These are phyloP conservation scores for Zaprionus obscuricornis DNA, from an alignment of 2,888 invertebrate species.

Conservation along the genomic window DNA sequence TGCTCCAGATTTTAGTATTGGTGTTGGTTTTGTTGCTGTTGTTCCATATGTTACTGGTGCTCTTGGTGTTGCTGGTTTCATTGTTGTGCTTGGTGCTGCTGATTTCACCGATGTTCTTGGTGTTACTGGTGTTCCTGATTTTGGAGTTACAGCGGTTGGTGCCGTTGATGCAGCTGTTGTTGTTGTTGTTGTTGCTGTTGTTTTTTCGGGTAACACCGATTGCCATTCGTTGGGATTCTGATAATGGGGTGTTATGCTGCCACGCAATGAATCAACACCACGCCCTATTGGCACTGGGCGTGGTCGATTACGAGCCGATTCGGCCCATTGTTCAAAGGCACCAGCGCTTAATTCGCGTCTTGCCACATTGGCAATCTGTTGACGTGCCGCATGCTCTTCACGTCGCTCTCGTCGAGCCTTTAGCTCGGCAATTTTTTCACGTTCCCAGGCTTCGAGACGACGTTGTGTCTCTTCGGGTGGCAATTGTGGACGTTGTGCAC, in stretches of 20 bases:
- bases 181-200: neutral
- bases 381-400: neutral
- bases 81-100: too few species aligned
- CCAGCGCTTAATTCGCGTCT: slow-evolving; percentile 21
- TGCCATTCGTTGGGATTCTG: slow-evolving; percentile 79
- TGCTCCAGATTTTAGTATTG: too few species aligned
- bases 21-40: too few species aligned
- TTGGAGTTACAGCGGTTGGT: too few species aligned
- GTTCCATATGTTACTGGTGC: too few species aligned
- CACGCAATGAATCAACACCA: slow-evolving; percentile 77
- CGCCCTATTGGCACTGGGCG: slow-evolving; percentile 80
- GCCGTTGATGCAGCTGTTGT: neutral
- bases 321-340: slow-evolving; percentile 33
- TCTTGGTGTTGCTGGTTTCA: too few species aligned
- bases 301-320: slow-evolving; percentile 60
- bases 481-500: neutral
- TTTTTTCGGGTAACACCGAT: neutral
- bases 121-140: too few species aligned
- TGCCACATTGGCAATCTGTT: neutral
- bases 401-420: slow-evolving; percentile 8
- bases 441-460: slow-evolving; percentile 31
- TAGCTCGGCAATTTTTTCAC: slow-evolving; percentile 23
- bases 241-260: slow-evolving; percentile 74
- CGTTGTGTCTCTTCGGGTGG: neutral
- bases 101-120: neutral